phyloP scores from a whole-genome alignment of 2,113 vertebrate species.

The Cebus imitator region DNA sequence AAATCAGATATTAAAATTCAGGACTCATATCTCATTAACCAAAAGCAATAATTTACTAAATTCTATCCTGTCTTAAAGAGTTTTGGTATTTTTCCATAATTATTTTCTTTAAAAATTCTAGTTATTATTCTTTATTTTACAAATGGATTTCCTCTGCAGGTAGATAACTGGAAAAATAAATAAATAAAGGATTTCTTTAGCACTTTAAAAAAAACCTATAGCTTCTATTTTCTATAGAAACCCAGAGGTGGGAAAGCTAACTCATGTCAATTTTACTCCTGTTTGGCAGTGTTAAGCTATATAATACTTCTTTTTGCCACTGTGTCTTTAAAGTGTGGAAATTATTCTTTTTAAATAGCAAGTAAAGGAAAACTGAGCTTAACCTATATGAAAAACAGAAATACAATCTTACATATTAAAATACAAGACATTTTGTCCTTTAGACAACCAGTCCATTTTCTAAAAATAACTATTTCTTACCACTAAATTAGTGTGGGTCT shows the following conservation, averaged over 20 bases:
- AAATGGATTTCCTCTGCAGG: too few relatives aligned
- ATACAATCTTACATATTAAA: not conserved
- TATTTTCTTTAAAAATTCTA: not conserved
- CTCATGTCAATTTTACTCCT: not conserved
- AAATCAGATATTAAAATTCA: not conserved
- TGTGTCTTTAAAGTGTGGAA: constrained; percentile 13
- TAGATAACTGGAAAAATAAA: not conserved
- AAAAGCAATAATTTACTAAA: constrained; percentile 36
- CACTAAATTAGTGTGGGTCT: not conserved
- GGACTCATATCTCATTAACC: not conserved
- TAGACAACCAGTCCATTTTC: not conserved
- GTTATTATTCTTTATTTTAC: not conserved
- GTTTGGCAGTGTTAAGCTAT: not conserved
- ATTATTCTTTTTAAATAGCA: constrained; percentile 44
- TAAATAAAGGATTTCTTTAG: not conserved
- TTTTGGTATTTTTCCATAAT: constrained; percentile 29
- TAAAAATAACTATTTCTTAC: constrained; percentile 18
- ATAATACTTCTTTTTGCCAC: constrained; percentile 19
- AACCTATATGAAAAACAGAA: constrained; percentile 14
- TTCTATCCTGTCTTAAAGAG: not conserved
- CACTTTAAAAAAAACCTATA: not conserved
- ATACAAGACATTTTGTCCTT: not conserved
- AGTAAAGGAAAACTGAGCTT: not conserved
- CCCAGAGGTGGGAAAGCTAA: not conserved
- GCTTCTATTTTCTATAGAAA: constrained; percentile 47